A percentile compares a stretch with the other conserved stretches of the same genome.
phyloP scores from a whole-genome alignment of 2,797 vertebrate genomes.

The Manis javanica region DNA sequence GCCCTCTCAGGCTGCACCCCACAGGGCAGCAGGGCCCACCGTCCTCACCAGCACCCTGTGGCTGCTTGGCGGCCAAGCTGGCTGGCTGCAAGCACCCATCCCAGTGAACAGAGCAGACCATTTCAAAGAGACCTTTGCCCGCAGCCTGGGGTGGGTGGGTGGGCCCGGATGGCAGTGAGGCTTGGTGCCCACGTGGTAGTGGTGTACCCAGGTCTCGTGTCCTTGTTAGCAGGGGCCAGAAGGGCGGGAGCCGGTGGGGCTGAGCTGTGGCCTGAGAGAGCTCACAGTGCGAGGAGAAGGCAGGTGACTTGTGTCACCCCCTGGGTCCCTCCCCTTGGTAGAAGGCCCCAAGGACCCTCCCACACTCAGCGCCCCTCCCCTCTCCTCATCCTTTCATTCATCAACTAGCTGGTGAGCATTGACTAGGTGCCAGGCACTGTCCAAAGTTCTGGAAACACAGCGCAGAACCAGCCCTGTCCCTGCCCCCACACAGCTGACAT shows the following conservation, averaged over 20 bases:
- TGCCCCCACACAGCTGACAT: neutral
- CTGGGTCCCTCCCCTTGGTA: neutral
- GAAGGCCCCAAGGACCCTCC: neutral
- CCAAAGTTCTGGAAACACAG: neutral
- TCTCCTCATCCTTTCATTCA: too few relatives aligned
- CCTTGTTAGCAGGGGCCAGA: slow-evolving; percentile 15
- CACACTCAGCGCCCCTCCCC: too few relatives aligned
- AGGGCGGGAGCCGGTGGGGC: slow-evolving; percentile 24
- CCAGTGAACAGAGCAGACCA: slow-evolving; percentile 25
- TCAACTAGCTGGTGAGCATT: neutral
- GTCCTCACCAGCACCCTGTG: neutral
- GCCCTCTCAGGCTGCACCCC: neutral
- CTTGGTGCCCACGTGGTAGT: slow-evolving; percentile 54
- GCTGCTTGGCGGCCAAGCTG: neutral
- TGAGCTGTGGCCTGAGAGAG: neutral
- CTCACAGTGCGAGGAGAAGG: neutral
- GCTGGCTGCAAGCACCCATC: slow-evolving; percentile 14
- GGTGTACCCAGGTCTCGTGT: neutral
- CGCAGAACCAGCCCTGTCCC: neutral
- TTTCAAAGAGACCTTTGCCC: slow-evolving; percentile 55
- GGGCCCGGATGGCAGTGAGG: neutral
- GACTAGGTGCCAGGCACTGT: neutral
- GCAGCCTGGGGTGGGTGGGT: neutral
- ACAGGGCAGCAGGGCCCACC: neutral
- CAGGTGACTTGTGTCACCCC: neutral